Evolutionary conservation across 1,140 invertebrate species (phyloP), one percentile per base, ranked within the genome.

Genomic region (Drosophila tropicalis): DNA sequence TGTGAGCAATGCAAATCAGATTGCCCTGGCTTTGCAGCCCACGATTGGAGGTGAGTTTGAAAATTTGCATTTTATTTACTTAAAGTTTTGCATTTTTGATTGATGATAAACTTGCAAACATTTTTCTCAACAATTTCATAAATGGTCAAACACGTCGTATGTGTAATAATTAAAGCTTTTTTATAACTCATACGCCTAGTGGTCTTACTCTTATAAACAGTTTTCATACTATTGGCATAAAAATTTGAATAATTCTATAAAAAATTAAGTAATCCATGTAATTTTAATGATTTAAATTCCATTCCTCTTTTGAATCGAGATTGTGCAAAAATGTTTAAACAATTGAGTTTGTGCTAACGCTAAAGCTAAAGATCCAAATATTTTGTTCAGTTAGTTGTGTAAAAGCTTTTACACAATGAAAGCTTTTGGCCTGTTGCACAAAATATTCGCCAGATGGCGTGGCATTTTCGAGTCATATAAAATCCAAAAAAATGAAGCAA

Each of bases 1-100:
- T 98, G 97, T 89, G 94, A 96, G 73, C 94, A 95, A 73, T 98
- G 97, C 91, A 94, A 95, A 60, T 96, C 97, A 79, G 94, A 95
- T 62, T 97, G 96, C 91, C 93, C 95, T 1, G 97, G 97, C 66
- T 98, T 97, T 92, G 94, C 94, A 41, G 94, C 95, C 22, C 97
- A 98, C 90, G 93, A 94, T 73, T 98, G 97, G 97, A 96, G 96
- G 97, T 97, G 91, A 95, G 94, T 91, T 7, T 12, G 6, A 12
- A 32, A 12, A 22, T 25, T 17, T 12, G 10, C 47, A 54, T 51
- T 44, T 57, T 5, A 15, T 29, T 54, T 41, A n/a, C 13, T 25
- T 36, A 17, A 6, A 44, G 6, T 7, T 19, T 47, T n/a, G 15
- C 44, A 17, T 47, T 10, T 13, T 7, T 29, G 29, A 44, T 17